Evolutionary conservation across 2,888 invertebrate species (phyloP), one percentile per base, ranked within the genome.

Genomic region (Hyposoter dolosus): DNA sequence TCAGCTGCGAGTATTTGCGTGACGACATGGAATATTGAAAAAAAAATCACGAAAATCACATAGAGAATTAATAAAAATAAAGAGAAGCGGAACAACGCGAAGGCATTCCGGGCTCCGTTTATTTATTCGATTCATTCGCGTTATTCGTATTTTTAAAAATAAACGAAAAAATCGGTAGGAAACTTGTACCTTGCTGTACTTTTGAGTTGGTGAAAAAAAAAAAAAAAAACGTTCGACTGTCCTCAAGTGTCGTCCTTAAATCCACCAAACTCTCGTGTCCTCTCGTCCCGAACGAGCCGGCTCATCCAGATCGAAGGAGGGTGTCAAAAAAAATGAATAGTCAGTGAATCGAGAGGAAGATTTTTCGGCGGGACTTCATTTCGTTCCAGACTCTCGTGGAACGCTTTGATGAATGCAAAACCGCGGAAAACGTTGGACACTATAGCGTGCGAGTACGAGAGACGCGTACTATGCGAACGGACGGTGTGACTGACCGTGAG

Each of bases 361-460:
- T 82, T 88, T 88, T 87, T 86, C 88, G 86, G 78, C 87, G 85
- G 82, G 83, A 84, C 72, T 66, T 80, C 79, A 76, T 82, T 63
- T 80, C 60, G 74, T 56, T 71, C 28, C 50, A 40, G 35, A 65
- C 80, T 47, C 56, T 47, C 56, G 79, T 71, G 74, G 19, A 79
- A 65, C 65, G 43, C 66, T 17, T 45, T 19, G 80, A 32, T 45
- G n/a, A 56, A 28, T 68, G 71, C 45, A 69, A 53, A 68, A 76
- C 32, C 43, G 77, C 40, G 56, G 74, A 79, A 60, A 80, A 65
- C 32, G 23, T n/a, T n/a, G n/a, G 65, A 74, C 28, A 28, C 56
- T 23, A 23, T 53, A 66, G 72, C 72, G 86, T 68, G 75, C 35
- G 32, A 23, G 50, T 43, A 75, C 50, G 82, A 50, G 60, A 63